Percentiles rank a stretch among this genome's conserved stretches.
These are phyloP conservation scores for Grammomys dolichurus DNA, from an alignment of 2,113 vertebrate genomes.

Conservation along the genomic window DNA sequence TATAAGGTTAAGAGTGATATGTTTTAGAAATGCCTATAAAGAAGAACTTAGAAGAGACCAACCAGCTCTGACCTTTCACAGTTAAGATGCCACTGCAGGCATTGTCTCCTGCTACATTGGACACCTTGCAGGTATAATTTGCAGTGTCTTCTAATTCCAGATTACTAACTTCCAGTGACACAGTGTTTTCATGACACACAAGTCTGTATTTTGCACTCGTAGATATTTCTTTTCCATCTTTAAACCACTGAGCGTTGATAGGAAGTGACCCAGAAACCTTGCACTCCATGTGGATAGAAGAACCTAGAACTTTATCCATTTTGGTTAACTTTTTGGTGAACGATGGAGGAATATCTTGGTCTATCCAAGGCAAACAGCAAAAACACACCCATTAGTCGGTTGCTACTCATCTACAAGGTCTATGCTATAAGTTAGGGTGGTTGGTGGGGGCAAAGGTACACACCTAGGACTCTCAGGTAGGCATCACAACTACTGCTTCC, in stretches of 20 bases:
- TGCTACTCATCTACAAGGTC: conserved; percentile 47
- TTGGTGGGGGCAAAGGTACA: conserved; percentile 82
- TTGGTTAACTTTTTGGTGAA: conserved; percentile 96
- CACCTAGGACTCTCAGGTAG: conserved; percentile 94
- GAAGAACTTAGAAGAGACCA: conserved; percentile 73
- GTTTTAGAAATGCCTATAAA: conserved; percentile 56
- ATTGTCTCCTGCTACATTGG: conserved; percentile 93
- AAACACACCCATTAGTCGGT: conserved; percentile 71
- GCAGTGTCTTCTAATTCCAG: conserved; percentile 94
- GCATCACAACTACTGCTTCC: conserved; percentile 94
- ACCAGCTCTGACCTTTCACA: conserved; percentile 95
- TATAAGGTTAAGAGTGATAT: conserved; percentile 68
- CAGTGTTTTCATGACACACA: conserved; percentile 93
- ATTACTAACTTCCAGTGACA: conserved; percentile 93
- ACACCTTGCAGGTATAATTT: conserved; percentile 94
- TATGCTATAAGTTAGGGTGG: not conserved
- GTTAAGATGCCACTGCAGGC: conserved; percentile 92
- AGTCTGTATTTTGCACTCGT: conserved; percentile 95
- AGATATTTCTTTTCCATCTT: conserved; percentile 93
- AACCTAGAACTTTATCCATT: conserved; percentile 93
- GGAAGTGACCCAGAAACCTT: conserved; percentile 97
- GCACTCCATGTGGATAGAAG: conserved; percentile 94
- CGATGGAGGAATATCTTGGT: conserved; percentile 95
- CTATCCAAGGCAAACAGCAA: conserved; percentile 89
- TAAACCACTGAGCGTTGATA: conserved; percentile 95